These are phyloP conservation scores for Mallateleia sp. DNA, from an alignment of 2,888 invertebrate genomes.

Conservation along the genomic window DNA sequence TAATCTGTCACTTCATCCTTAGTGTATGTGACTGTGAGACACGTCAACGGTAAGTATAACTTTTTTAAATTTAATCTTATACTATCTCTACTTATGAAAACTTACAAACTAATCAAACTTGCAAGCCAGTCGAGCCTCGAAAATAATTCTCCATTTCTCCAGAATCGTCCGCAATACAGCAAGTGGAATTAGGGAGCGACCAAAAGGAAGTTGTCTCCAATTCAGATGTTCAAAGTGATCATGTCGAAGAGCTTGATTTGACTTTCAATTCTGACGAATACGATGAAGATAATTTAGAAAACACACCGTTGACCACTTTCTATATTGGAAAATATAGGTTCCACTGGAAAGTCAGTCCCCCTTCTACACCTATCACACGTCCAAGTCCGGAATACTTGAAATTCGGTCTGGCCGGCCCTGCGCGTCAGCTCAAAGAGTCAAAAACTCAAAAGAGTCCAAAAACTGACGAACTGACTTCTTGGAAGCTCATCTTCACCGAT, in stretches of 20 bases:
- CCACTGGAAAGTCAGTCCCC: not conserved
- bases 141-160: not conserved
- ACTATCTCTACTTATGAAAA: no score
- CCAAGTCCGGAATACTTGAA: not conserved
- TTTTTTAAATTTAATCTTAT: slow-evolving; percentile 20
- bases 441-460: no score
- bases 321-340: not conserved
- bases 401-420: not conserved
- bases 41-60: slow-evolving; percentile 49
- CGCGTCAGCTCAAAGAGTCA: not conserved
- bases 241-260: not conserved
- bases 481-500: not conserved
- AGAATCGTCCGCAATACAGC: not conserved
- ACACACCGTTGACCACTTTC: not conserved
- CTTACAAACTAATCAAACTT: no score
- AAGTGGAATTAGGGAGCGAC: not conserved
- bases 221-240: not conserved
- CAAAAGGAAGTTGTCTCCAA: not conserved
- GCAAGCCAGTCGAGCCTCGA: not conserved
- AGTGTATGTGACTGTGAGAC: slow-evolving; percentile 17
- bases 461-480: not conserved
- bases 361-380: not conserved
- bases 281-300: not conserved
- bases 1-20: not conserved
- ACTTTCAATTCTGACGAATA: not conserved